phyloP scores from a whole-genome alignment of 2,113 vertebrate species.

The Telmatochromis brichardi region DNA sequence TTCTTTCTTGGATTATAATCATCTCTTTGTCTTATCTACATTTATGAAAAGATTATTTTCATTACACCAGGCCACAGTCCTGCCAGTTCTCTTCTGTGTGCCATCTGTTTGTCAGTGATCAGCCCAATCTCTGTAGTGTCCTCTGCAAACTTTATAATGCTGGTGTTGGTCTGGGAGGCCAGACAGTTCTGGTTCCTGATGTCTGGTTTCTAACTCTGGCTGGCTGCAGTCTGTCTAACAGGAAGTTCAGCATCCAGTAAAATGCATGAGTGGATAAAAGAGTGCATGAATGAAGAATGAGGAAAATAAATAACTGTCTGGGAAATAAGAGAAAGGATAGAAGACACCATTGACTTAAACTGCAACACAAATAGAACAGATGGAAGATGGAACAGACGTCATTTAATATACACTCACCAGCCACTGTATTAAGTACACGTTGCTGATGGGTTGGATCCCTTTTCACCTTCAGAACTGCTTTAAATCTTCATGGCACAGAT shows the following conservation, averaged over 20 bases:
- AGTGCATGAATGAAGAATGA: not conserved
- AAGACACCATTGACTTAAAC: not conserved
- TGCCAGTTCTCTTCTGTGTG: not conserved
- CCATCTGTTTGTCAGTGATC: not conserved
- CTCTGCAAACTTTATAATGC: not conserved
- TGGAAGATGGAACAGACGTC: accelerated
- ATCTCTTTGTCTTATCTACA: not conserved
- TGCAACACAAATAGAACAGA: not conserved
- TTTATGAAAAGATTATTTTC: not conserved
- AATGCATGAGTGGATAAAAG: accelerated
- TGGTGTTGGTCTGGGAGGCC: not conserved
- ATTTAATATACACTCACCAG: not conserved
- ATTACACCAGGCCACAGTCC: not conserved
- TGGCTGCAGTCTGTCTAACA: not conserved
- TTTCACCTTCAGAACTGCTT: not conserved
- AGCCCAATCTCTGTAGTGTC: not conserved
- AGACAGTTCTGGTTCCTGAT: not conserved
- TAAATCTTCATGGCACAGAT: not conserved
- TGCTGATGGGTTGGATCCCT: not conserved
- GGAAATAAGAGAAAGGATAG: not conserved
- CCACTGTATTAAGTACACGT: not conserved
- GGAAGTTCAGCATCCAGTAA: not conserved
- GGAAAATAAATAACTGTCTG: not conserved
- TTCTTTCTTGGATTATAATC: not conserved
- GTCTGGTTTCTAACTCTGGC: not conserved